Evolutionary conservation across 1,140 invertebrate species (phyloP).

Genomic region (Babylonia areolata): DNA sequence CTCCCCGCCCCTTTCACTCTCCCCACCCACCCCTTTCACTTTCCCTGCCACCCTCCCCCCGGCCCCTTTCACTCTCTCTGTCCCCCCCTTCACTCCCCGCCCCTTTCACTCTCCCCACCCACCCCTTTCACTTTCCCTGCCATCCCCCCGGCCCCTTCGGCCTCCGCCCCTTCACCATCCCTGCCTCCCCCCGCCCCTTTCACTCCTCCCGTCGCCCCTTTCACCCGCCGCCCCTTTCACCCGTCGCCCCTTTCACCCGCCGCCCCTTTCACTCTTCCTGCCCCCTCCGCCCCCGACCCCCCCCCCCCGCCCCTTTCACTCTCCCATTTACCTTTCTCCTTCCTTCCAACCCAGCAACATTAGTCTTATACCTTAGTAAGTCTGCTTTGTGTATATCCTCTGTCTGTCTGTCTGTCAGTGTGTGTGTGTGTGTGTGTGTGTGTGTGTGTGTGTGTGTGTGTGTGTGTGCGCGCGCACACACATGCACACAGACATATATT

Average conservation of each 20-base stretch:
- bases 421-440: not conserved
- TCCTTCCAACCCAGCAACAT: no score
- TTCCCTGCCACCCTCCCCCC: not conserved
- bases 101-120: not conserved
- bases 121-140: not conserved
- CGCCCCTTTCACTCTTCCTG: not conserved
- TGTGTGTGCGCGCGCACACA: not conserved
- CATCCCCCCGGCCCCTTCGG: not conserved
- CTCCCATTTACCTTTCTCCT: not conserved
- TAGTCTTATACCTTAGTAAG: no score
- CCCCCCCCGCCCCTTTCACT: not conserved
- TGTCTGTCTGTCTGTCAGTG: not conserved
- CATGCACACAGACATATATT: no score
- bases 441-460: not conserved
- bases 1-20: constrained; percentile 3
- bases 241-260: constrained; percentile 17
- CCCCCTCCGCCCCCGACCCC: not conserved
- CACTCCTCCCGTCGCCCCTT: not conserved
- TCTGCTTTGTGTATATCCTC: not conserved
- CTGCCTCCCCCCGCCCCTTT: constrained; percentile 1
- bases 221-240: not conserved
- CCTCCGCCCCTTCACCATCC: not conserved
- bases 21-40: constrained; percentile 24
- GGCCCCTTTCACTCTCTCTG: not conserved
- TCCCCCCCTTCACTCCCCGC: not conserved